Conservation (phyloP, 2,113 vertebrate species). For the Forbesichthys papilliferus region DNA sequence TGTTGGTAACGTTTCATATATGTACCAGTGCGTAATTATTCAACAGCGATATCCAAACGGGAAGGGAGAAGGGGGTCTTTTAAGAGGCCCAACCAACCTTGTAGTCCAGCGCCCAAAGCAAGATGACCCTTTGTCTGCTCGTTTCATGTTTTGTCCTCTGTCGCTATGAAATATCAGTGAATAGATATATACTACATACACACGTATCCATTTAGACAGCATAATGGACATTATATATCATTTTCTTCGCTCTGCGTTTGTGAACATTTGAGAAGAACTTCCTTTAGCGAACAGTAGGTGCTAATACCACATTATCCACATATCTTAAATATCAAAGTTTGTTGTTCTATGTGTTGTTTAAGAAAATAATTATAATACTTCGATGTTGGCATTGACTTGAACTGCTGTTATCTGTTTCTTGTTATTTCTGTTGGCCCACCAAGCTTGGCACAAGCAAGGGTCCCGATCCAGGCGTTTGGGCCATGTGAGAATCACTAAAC, state of each 20-base stretch:
- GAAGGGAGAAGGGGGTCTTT: slow-evolving; percentile 89
- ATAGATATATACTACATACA: slow-evolving; percentile 65
- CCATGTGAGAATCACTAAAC: slow-evolving; percentile 84
- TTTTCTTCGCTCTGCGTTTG: slow-evolving; percentile 81
- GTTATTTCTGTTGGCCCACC: slow-evolving; percentile 74
- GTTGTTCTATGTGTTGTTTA: slow-evolving; percentile 95
- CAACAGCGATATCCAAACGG: slow-evolving; percentile 90
- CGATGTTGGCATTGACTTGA: slow-evolving; percentile 96
- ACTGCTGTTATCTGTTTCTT: slow-evolving; percentile 81
- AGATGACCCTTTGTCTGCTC: slow-evolving; percentile 97
- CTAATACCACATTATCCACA: slow-evolving; percentile 98
- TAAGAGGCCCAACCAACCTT: slow-evolving; percentile 94
- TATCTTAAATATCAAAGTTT: slow-evolving; percentile 99
- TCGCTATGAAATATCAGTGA: slow-evolving; percentile 94
- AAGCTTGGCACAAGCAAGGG: slow-evolving; percentile 68
- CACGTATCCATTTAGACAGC: slow-evolving; percentile 78
- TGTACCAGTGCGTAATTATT: slow-evolving; percentile 92
- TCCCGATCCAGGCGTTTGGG: slow-evolving; percentile 63
- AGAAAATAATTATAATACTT: slow-evolving; percentile 86
- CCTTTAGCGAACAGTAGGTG: slow-evolving; percentile 99
- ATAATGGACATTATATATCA: slow-evolving; percentile 77
- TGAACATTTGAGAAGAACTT: slow-evolving; percentile 88
- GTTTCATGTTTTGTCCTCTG: slow-evolving; percentile 95
- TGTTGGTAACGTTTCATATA: slow-evolving; percentile 99
- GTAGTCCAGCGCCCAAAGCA: slow-evolving; percentile 99